Percentiles rank a stretch among this genome's conserved stretches.
Conservation (phyloP, 1,140 invertebrate genomes). For the Adelges cooleyi region DNA sequence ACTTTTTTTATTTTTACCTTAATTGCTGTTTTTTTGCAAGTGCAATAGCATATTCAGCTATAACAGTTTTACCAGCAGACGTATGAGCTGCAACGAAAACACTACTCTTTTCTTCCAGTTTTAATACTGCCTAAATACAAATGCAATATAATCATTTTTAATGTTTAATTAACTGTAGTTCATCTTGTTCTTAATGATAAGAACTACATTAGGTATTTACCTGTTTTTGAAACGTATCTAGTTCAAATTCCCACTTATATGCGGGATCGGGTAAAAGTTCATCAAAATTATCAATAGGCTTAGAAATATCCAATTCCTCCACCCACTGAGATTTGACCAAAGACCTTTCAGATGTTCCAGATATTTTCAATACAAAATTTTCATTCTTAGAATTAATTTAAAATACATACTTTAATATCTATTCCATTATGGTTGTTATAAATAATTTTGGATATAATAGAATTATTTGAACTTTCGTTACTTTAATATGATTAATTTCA, state of each 20-base stretch:
- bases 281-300: constrained; percentile 69
- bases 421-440: background rate
- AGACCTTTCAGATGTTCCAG: constrained; percentile 35
- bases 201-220: too few species aligned
- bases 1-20: constrained; percentile 43
- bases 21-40: constrained; percentile 86
- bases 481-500: constrained; percentile 14
- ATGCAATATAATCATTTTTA: background rate
- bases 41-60: constrained; percentile 97
- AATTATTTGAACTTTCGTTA: background rate
- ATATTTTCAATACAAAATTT: constrained; percentile 45
- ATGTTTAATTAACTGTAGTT: too few species aligned
- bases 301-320: constrained; percentile 66
- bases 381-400: too few species aligned
- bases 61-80: constrained; percentile 97
- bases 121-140: constrained; percentile 77
- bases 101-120: constrained; percentile 84
- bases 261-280: constrained; percentile 75
- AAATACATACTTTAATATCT: constrained; percentile 1
- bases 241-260: constrained; percentile 77
- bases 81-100: constrained; percentile 99
- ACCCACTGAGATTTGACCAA: constrained; percentile 60
- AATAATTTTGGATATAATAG: background rate
- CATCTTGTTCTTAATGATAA: too few species aligned
- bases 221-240: constrained; percentile 94